Evolutionary conservation across 2,113 vertebrate genomes (phyloP).

Genomic region (Balaeniceps rex): DNA sequence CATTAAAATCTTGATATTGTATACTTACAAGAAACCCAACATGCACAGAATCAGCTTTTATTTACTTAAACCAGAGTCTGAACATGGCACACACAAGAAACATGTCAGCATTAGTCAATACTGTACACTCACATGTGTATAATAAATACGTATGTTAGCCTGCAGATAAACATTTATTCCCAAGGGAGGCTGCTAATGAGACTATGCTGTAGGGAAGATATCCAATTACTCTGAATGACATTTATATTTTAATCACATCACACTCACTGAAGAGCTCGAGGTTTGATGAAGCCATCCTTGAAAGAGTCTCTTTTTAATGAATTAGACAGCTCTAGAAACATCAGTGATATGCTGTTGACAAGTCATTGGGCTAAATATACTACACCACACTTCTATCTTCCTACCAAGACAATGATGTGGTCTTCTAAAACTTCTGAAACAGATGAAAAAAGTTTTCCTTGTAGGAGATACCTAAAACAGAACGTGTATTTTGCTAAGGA

Average conservation of each 20-base stretch:
- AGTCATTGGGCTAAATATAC: background rate
- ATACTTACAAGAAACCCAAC: background rate
- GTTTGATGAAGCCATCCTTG: constrained; percentile 26
- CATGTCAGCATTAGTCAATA: background rate
- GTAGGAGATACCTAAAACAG: background rate
- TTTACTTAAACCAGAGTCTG: background rate
- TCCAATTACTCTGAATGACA: constrained; percentile 24
- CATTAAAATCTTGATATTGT: background rate
- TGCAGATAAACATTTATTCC: constrained; percentile 3
- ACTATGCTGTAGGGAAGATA: background rate
- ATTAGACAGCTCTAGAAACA: background rate
- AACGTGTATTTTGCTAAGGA: background rate
- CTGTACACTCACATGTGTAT: background rate
- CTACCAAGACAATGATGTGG: background rate
- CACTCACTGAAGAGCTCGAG: background rate
- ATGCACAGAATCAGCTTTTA: background rate
- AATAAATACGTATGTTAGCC: background rate
- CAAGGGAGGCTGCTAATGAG: constrained; percentile 23
- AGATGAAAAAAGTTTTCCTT: background rate
- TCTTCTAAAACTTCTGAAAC: background rate
- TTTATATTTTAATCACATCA: constrained; percentile 53
- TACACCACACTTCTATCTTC: background rate
- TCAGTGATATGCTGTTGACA: background rate
- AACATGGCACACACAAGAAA: background rate
- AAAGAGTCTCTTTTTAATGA: constrained; percentile 36